Evolutionary conservation across 2,113 vertebrate species (phyloP).

Genomic region (Trachemys scripta): DNA sequence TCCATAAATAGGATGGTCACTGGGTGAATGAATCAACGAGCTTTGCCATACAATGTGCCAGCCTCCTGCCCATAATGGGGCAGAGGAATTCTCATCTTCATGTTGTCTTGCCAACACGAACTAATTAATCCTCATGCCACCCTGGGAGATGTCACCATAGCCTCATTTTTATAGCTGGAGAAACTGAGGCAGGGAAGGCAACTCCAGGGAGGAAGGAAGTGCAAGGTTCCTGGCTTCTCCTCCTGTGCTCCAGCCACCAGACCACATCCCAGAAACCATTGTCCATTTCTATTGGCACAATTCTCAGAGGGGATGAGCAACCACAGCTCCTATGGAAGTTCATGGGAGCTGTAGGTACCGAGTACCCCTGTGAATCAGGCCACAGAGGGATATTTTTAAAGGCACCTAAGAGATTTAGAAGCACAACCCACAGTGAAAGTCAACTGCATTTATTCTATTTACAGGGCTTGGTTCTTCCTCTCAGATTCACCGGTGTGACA

Average conservation of each 20-base stretch:
- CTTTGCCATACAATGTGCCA: not conserved
- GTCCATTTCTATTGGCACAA: not conserved
- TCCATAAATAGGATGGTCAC: constrained; percentile 17
- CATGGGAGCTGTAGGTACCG: not conserved
- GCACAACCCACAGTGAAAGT: not conserved
- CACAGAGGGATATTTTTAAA: not conserved
- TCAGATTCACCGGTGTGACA: constrained; percentile 64
- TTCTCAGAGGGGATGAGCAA: not conserved
- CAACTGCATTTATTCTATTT: not conserved
- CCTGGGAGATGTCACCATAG: not conserved
- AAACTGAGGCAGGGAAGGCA: not conserved
- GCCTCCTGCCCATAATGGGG: not conserved
- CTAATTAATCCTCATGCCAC: constrained; percentile 42
- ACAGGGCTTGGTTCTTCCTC: constrained; percentile 43
- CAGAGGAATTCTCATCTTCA: not conserved
- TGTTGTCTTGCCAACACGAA: not conserved
- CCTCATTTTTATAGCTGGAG: not conserved
- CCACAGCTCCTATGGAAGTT: not conserved
- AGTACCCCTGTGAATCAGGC: not conserved
- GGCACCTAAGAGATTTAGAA: not conserved
- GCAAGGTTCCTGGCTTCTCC: constrained; percentile 21
- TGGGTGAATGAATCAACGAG: not conserved
- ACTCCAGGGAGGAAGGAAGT: not conserved
- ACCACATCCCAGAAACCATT: not conserved
- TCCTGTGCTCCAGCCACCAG: not conserved